Evolutionary conservation across 2,797 vertebrate species (phyloP).

Genomic region (Notolepis coatsorum): DNA sequence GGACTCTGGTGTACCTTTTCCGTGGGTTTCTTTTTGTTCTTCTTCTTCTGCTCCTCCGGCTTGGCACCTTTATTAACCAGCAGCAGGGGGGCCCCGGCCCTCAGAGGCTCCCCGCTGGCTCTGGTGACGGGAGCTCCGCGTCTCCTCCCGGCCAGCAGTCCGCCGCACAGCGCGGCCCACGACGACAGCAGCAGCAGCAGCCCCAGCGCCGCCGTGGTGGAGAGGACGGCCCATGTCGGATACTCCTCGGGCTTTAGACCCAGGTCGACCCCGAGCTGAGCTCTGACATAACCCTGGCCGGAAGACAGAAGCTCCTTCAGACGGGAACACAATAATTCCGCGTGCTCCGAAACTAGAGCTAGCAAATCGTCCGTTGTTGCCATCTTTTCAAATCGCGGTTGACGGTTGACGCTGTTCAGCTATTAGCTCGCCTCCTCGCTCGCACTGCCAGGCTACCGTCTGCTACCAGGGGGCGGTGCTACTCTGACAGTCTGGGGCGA

Average conservation of each 20-base stretch:
- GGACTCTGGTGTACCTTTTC: slow-evolving; percentile 78
- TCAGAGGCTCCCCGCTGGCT: slow-evolving; percentile 30
- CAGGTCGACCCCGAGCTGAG: slow-evolving; percentile 87
- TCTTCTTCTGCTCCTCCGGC: slow-evolving; percentile 88
- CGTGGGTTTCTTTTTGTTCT: slow-evolving; percentile 85
- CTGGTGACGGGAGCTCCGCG: slow-evolving; percentile 55
- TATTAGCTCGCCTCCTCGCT: slow-evolving; percentile 54
- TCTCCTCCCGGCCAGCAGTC: slow-evolving; percentile 59
- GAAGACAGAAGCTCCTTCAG: slow-evolving; percentile 85
- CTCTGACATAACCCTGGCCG: slow-evolving; percentile 83
- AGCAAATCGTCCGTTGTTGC: slow-evolving; percentile 75
- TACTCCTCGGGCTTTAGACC: slow-evolving; percentile 88
- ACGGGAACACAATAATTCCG: slow-evolving; percentile 85
- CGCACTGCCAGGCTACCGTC: slow-evolving; percentile 34
- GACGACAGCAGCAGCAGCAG: slow-evolving; percentile 80
- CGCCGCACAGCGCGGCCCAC: slow-evolving; percentile 77
- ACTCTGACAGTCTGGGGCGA: slow-evolving; percentile 25
- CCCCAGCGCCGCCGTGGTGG: slow-evolving; percentile 76
- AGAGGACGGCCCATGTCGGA: slow-evolving; percentile 88
- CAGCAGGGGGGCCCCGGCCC: too few species aligned
- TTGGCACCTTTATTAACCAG: slow-evolving; percentile 60
- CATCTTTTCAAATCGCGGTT: slow-evolving; percentile 76
- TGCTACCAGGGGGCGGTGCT: slow-evolving; percentile 70
- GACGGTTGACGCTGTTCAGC: slow-evolving; percentile 23
- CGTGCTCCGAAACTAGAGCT: slow-evolving; percentile 85